Evolutionary conservation across 1,140 invertebrate genomes (phyloP).

Genomic region (Rhagoletis zephyria): DNA sequence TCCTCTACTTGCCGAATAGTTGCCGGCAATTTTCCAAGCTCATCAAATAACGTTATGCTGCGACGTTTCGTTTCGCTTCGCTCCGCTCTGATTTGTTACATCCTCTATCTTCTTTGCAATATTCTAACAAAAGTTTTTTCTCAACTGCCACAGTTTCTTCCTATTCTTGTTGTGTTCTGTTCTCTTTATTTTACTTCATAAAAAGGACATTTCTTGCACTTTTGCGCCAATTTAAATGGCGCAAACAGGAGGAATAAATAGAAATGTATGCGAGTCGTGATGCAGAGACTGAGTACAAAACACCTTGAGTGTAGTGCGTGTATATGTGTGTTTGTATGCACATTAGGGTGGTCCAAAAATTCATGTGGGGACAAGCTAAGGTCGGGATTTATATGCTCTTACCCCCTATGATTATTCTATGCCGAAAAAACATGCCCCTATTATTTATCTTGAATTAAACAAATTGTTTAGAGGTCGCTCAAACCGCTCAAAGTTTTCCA

Average conservation of each 20-base stretch:
- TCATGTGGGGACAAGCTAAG: too few relatives aligned
- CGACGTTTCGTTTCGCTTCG: neutral
- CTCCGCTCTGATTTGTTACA: slow-evolving; percentile 21
- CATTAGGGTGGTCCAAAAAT: too few relatives aligned
- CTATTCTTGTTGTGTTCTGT: neutral
- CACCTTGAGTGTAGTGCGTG: neutral
- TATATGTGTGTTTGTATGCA: slow-evolving; percentile 44
- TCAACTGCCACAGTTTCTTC: slow-evolving; percentile 4
- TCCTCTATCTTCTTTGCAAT: neutral
- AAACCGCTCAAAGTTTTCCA: too few relatives aligned
- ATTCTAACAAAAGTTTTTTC: slow-evolving; percentile 18
- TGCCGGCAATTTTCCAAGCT: neutral
- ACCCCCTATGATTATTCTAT: too few relatives aligned
- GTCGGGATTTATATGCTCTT: too few relatives aligned
- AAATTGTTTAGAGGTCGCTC: too few relatives aligned
- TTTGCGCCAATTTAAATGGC: slow-evolving; percentile 49
- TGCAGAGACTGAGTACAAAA: neutral
- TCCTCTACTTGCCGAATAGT: neutral
- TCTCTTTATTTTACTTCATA: neutral
- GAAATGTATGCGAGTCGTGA: neutral
- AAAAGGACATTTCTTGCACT: slow-evolving; percentile 45
- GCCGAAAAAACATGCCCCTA: too few relatives aligned
- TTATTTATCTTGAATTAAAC: too few relatives aligned
- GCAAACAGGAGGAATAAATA: neutral
- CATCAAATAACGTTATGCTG: slow-evolving; percentile 14